phyloP scores from a whole-genome alignment of 2,888 invertebrate genomes.

The Drosophila affinis region DNA sequence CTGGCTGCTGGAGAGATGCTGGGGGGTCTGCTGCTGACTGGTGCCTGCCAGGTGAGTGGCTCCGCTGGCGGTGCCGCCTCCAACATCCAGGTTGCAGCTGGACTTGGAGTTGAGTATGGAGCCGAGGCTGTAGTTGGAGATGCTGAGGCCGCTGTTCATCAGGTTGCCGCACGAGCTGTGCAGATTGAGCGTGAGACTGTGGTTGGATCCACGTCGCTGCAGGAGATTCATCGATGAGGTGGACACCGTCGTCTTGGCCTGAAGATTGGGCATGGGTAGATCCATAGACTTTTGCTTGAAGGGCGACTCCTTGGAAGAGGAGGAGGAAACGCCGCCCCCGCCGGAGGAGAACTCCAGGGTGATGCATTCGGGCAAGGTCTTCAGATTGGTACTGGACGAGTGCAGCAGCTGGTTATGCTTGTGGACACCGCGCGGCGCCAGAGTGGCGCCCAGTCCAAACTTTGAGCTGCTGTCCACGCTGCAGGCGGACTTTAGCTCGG shows the following conservation, averaged over 20 bases:
- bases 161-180: slow-evolving; percentile 85
- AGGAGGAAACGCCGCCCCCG: slow-evolving; percentile 1
- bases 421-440: slow-evolving; percentile 69
- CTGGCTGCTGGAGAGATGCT: slow-evolving; percentile 50
- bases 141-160: slow-evolving; percentile 84
- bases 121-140: slow-evolving; percentile 85
- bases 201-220: slow-evolving; percentile 87
- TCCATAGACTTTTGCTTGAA: slow-evolving; percentile 80
- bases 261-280: slow-evolving; percentile 55
- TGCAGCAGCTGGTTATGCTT: slow-evolving; percentile 79
- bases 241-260: slow-evolving; percentile 50
- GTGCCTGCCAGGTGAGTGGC: slow-evolving; percentile 37
- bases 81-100: slow-evolving; percentile 74
- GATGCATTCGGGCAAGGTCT: slow-evolving; percentile 89
- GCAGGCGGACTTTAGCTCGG: slow-evolving; percentile 62
- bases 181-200: slow-evolving; percentile 86
- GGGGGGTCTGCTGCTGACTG: slow-evolving; percentile 22
- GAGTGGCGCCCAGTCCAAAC: slow-evolving; percentile 57
- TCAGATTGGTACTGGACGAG: slow-evolving; percentile 88
- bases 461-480: slow-evolving; percentile 66
- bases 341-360: slow-evolving; percentile 86
- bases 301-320: slow-evolving; percentile 58
- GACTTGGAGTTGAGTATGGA: slow-evolving; percentile 84
- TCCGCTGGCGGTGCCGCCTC: slow-evolving; percentile 10
- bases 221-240: slow-evolving; percentile 81